A percentile compares a stretch with the other conserved stretches of the same genome.
These are phyloP conservation scores for Amblyopsis rosae DNA, from an alignment of 2,113 vertebrate genomes.

Conservation along the genomic window DNA sequence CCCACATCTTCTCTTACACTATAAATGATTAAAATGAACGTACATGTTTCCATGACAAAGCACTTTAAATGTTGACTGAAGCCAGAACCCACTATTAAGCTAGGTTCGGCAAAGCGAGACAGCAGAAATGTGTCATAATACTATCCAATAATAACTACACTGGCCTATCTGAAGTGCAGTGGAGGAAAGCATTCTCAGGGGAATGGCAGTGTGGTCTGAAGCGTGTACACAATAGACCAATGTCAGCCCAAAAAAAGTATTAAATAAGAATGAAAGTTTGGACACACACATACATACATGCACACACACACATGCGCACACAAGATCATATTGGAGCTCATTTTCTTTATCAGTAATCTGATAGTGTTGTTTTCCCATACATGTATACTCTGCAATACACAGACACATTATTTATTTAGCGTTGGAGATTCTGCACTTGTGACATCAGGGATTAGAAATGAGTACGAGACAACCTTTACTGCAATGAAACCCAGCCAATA, in stretches of 20 bases:
- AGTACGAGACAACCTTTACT: conserved; percentile 10
- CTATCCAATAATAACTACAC: background rate
- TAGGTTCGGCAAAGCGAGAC: background rate
- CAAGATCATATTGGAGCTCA: too few relatives aligned
- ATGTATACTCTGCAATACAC: conserved; percentile 9
- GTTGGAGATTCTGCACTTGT: background rate
- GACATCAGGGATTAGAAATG: background rate
- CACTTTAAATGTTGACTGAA: background rate
- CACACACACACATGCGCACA: background rate
- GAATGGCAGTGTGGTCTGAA: background rate
- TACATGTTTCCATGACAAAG: background rate
- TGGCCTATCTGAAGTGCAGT: background rate
- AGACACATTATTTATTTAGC: background rate
- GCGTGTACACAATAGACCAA: too few relatives aligned
- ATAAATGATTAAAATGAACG: too few relatives aligned
- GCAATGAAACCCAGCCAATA: background rate
- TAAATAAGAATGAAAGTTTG: too few relatives aligned
- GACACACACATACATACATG: background rate
- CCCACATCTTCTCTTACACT: too few relatives aligned
- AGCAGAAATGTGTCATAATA: background rate
- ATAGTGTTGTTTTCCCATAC: too few relatives aligned
- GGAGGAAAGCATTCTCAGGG: background rate
- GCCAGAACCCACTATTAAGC: background rate
- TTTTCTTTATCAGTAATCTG: too few relatives aligned
- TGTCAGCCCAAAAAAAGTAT: too few relatives aligned